Base-by-base conservation (phyloP, 2,888 invertebrate genomes). In the Hypselothyrea guttata region DNA sequence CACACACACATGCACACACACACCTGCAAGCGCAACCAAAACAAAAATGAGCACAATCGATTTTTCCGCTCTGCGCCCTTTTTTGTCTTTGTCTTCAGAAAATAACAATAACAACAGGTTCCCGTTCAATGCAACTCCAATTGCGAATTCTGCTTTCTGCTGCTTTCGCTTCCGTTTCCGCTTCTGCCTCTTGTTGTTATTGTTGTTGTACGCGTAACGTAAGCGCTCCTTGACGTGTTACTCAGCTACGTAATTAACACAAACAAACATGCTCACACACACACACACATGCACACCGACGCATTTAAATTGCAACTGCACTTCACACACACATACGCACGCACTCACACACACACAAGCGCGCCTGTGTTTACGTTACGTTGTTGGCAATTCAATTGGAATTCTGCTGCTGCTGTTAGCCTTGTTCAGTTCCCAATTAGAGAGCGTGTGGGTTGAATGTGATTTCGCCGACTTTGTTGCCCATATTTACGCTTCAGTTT, bases 41-140 rank as follows among this genome's bases (percentile, higher is more conserved):
- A 84, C 82, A 82, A 84, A 73, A 87, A 86, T 84, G 78, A 70
- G 75, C 76, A 69, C 84, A 87, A 88, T 88, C 88, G 88, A 87
- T 87, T 87, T 88, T 88, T 88, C 75, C 74, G 70, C 67, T 61
- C 65, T 62, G 51, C 59, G 61, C 33, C 28, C 18, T 16, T 37
- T 30, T 22, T 44, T 45, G 12, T 49, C 11, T 38, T 22, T 27
- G 18, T 54, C 28, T 49, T 59, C 59, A 66, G 28, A 33, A 41
- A 48, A 41, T 34, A 57, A 52, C 48, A 60, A 73, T 71, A 74
- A 75, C 85, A 79, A 77, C 75, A 73, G 76, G 83, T 75, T 73
- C 67, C 56, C 55, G 42, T 16, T 40, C 49, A 55, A 58, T 68
- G 49, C 53, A 69, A 55, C 55, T 56, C 22, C 22, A 68, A 57